Percentiles rank a stretch among this genome's conserved stretches.
Conservation (phyloP, 2,113 vertebrate genomes). For the Glaucidium brasilianum region DNA sequence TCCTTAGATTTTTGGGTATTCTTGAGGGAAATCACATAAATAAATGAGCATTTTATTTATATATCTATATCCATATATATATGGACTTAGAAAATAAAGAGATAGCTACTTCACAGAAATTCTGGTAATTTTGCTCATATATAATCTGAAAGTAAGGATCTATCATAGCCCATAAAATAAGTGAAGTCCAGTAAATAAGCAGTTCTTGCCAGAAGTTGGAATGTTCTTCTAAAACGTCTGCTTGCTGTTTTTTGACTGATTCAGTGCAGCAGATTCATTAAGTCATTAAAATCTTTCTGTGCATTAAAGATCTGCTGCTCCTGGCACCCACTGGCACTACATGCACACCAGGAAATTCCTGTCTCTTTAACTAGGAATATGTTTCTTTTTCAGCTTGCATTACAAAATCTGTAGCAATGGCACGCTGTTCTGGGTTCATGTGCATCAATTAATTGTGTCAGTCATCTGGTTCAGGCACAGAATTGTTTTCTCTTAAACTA, state of each 20-base stretch:
- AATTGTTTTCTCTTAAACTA: background rate
- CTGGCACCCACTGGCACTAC: background rate
- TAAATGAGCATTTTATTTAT: background rate
- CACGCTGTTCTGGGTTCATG: rapidly evolving
- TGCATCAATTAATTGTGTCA: background rate
- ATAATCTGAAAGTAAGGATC: background rate
- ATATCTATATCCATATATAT: background rate
- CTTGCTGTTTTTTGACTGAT: background rate
- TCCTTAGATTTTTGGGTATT: background rate
- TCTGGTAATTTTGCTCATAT: background rate
- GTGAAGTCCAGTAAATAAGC: background rate
- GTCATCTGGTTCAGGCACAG: background rate
- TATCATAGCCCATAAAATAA: background rate
- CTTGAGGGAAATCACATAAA: background rate
- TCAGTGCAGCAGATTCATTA: slow-evolving; percentile 3
- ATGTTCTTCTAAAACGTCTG: background rate
- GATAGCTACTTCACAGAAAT: background rate
- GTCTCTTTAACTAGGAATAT: background rate
- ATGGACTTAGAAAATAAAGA: background rate
- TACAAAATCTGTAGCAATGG: background rate
- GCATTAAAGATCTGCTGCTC: background rate
- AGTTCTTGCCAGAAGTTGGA: background rate
- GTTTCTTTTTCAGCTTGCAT: background rate
- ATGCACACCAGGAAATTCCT: background rate
- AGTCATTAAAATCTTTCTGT: background rate